Percentiles rank a stretch among this genome's conserved stretches.
phyloP scores from a whole-genome alignment of 2,888 invertebrate genomes.

The Hololepta plana region DNA sequence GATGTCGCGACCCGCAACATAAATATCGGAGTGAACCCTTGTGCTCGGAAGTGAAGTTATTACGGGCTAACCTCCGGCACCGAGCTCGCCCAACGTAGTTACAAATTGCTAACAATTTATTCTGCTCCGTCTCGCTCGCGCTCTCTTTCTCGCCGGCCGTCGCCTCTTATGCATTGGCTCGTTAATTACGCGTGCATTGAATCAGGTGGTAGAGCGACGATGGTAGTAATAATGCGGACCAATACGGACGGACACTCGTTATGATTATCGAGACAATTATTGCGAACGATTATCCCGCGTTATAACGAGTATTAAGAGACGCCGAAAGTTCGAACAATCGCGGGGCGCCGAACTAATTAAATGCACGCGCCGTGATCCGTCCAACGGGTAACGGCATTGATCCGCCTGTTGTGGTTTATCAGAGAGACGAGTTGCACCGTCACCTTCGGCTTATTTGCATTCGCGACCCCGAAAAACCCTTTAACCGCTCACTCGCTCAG shows the following conservation, averaged over 20 bases:
- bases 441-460: constrained; percentile 19
- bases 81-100: constrained; percentile 20
- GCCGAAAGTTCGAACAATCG: no score
- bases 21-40: constrained; percentile 21
- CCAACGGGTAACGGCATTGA: constrained; percentile 14
- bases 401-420: constrained; percentile 20
- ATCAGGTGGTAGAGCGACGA: no score
- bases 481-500: no score
- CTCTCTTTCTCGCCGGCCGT: no score
- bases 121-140: constrained; percentile 17
- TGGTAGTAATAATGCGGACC: no score
- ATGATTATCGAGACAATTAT: no score
- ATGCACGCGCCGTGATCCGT: constrained; percentile 11
- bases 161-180: no score
- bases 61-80: constrained; percentile 21
- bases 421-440: constrained; percentile 15
- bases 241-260: no score
- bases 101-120: constrained; percentile 23
- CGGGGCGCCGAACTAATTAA: constrained; percentile 13
- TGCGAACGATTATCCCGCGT: no score
- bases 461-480: constrained; percentile 17
- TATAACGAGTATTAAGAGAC: no score
- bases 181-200: no score
- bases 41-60: constrained; percentile 21
- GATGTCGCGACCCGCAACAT: constrained; percentile 24